Percentiles rank a stretch among this genome's conserved stretches.
Conservation (phyloP, 2,888 invertebrate genomes). For the Lydus trimaculatus region DNA sequence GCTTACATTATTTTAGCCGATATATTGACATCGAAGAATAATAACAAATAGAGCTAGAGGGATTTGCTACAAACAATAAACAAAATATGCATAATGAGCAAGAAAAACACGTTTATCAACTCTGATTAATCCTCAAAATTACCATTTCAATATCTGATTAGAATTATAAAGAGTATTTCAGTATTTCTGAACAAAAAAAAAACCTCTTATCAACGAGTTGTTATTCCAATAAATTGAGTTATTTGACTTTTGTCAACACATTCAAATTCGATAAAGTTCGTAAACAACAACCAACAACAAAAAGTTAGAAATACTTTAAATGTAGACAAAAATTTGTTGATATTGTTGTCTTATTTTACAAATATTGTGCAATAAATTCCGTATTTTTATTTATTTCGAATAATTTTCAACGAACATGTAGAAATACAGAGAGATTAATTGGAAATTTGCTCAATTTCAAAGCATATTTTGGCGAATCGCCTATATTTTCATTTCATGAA, state of each 20-base stretch:
- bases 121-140: too few species aligned
- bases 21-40: too few species aligned
- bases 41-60: too few species aligned
- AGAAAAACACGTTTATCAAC: too few species aligned
- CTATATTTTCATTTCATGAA: background rate
- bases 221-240: background rate
- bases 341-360: background rate
- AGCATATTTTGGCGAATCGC: background rate
- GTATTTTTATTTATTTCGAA: background rate
- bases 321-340: background rate
- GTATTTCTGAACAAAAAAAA: background rate
- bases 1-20: too few species aligned
- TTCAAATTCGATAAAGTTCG: background rate
- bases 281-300: background rate
- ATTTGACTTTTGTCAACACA: background rate
- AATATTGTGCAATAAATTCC: background rate
- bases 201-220: background rate
- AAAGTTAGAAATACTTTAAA: too few species aligned
- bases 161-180: too few species aligned
- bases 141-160: too few species aligned
- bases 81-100: too few species aligned
- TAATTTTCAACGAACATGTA: background rate
- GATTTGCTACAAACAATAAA: too few species aligned
- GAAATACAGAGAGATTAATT: background rate
- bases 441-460: background rate